Base-by-base conservation (phyloP, 2,888 invertebrate species). In the Lymantria dispar region DNA sequence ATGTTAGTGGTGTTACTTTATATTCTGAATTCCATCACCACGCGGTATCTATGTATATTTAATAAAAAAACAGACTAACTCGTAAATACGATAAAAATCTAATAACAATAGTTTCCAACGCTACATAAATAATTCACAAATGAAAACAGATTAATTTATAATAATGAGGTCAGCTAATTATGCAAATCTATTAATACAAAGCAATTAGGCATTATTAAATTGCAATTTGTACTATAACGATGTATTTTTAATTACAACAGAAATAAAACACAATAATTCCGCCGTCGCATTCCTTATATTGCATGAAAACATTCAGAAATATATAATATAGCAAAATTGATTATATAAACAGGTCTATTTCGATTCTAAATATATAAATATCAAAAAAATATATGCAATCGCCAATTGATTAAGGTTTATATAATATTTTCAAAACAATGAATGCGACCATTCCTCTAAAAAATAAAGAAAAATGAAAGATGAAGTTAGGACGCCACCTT, bases 241-340 rank as follows among this genome's bases (percentile, higher is more conserved):
- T 33, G 10, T 33, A 3, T 1, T 33, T 2, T 33, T 33, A 8
- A 33, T 22, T 22, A 22, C 22, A 22, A 22, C 1, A n/a, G 29
- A 14, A 87, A 81, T 76, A 78, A 86, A 87, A 84, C 76, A 69
- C 66, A 48, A 51, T 38, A 52, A 53, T 56, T 90, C 77, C 91
- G 91, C 91, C 91, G 80, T 90, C 89, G 81, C 91, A 91, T 89
- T 87, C 83, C 78, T 59, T 91, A 75, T 90, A 90, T 88, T 90
- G 87, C 74, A 87, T 80, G 85, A 90, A 89, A 90, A 87, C 71
- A 82, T 60, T 68, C 33, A 45, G 47, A 54, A 58, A 54, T 62
- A 50, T 52, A 33, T 57, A 30, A 52, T 57, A 56, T 49, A 66
- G 60, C 59, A 65, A 69, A 64, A 66, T 33, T 61, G 50, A 50